Conservation (phyloP, 1,140 invertebrate species). For the Penaeus chinensis region DNA sequence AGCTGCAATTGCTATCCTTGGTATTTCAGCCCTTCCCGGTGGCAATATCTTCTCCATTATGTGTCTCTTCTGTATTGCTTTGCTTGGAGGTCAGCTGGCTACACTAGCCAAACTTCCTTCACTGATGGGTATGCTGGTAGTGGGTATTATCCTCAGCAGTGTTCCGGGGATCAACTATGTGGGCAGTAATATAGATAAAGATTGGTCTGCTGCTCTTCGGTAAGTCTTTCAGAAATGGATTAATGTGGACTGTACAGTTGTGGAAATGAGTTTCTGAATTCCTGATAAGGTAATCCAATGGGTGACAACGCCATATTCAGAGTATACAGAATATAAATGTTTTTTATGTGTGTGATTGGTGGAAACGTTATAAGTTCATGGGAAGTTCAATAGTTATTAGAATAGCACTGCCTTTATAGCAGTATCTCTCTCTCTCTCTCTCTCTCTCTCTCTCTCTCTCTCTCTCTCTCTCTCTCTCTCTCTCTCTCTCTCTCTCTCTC, state of each 20-base stretch:
- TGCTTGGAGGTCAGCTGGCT: conserved; percentile 73
- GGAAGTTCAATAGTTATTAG: not conserved
- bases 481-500: not conserved
- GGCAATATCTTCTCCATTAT: conserved; percentile 44
- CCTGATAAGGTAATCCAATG: too few relatives aligned
- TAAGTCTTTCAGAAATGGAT: not conserved
- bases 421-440: not conserved
- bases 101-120: conserved; percentile 84
- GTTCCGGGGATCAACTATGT: conserved; percentile 69
- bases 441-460: too few relatives aligned
- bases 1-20: conserved; percentile 19
- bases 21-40: conserved; percentile 27
- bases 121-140: conserved; percentile 87
- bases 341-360: too few relatives aligned
- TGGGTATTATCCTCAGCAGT: conserved; percentile 84
- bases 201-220: conserved; percentile 45
- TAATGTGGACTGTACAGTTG: too few relatives aligned
- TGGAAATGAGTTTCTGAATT: too few relatives aligned
- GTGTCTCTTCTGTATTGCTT: conserved; percentile 14
- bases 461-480: not conserved
- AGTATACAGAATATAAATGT: too few relatives aligned
- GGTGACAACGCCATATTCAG: too few relatives aligned
- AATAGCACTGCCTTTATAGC: not conserved
- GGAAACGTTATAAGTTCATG: not conserved
- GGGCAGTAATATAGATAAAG: conserved; percentile 59